Conservation (phyloP, 2,113 vertebrate species). For the Camelus bactrianus region DNA sequence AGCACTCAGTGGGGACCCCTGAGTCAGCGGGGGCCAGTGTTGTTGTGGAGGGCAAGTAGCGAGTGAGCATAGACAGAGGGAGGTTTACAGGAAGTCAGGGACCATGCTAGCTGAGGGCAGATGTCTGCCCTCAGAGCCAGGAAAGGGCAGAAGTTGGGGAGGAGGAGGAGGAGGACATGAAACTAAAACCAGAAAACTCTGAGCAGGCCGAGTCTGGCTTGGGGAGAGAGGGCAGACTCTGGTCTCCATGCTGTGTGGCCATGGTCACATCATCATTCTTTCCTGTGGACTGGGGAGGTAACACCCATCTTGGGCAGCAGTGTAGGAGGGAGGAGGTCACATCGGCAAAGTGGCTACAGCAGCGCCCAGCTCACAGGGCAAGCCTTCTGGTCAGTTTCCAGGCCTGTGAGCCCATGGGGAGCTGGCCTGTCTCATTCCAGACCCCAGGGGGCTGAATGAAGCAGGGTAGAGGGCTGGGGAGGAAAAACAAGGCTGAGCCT, state of each 20-base stretch:
- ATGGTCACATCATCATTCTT: fast-evolving
- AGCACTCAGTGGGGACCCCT: neutral
- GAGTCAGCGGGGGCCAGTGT: fast-evolving
- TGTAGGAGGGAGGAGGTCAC: neutral
- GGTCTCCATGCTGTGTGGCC: neutral
- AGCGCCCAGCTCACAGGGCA: neutral
- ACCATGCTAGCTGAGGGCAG: neutral
- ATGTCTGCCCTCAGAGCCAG: conserved; percentile 12
- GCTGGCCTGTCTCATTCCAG: neutral
- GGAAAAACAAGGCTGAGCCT: neutral
- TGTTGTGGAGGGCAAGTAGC: neutral
- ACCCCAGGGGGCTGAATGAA: no score
- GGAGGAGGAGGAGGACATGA: neutral
- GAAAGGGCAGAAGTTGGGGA: neutral
- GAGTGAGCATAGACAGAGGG: neutral
- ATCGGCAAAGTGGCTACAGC: fast-evolving
- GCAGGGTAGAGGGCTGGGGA: fast-evolving
- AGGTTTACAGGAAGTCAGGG: neutral
- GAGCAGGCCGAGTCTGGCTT: neutral
- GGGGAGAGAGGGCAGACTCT: fast-evolving
- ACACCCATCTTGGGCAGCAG: neutral
- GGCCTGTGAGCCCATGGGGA: neutral
- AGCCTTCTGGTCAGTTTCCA: neutral
- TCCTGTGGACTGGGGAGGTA: fast-evolving
- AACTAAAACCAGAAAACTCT: neutral